Evolutionary conservation across 2,888 invertebrate genomes (phyloP), one percentile per base, ranked within the genome.

Genomic region (Conomelus anceps): DNA sequence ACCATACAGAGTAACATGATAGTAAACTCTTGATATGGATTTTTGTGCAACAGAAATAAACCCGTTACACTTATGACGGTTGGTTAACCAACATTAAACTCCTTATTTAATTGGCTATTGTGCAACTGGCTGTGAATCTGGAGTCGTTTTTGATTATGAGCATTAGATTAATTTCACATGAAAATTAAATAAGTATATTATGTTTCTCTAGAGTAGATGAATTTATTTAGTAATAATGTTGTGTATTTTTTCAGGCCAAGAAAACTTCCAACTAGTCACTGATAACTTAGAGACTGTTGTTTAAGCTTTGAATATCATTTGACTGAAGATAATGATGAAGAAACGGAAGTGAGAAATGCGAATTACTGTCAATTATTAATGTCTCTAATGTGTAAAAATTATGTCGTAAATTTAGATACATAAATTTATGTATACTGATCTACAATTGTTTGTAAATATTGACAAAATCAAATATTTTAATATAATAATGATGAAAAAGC

Each of bases 271-370:
- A 92, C 92, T 95, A 92, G 94, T 94, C 90, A 94, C 95, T 29
- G 95, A 95, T 91, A 95, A 95, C 92, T 93, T 95, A 92, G 95
- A 95, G 91, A 95, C 95, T 90, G 94, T 94, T 91, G 95, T 95
- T 91, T 95, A 87, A 90, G 87, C 88, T 87, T 86, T 29, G 84
- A 26, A 86, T 24, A 63, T 84, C 23, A 86, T 23, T 86, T 86
- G 86, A 86, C 24, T 26, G 29, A 86, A 84, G n/a, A 17, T 22
- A n/a, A 84, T 20, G 84, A 84, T 84, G 22, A 41, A 63, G 0
- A 41, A 41, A 13, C 17, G 17, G 17, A 41, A 13, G 1, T 1
- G 1, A n/a, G n/a, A 34, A 34, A 34, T 17, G 34, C 17, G 34
- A 63, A 63, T 63, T 63, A 63, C 63, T 63, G 63, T 63, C 63